Evolutionary conservation across 2,113 vertebrate genomes (phyloP).

Genomic region (Tor tambroides): DNA sequence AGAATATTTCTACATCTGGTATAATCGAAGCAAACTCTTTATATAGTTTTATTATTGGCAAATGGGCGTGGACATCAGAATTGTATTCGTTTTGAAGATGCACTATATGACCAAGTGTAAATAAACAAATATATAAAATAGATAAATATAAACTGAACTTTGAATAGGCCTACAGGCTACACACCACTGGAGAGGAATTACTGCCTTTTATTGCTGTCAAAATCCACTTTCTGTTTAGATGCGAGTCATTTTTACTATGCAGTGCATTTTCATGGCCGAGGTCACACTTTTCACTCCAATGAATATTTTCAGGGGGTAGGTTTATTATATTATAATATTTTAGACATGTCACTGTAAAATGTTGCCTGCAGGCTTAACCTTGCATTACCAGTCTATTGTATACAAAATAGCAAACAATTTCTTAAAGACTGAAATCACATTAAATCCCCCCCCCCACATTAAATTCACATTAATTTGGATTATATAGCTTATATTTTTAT

Average conservation of each 20-base stretch:
- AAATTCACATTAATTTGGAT: too few relatives aligned
- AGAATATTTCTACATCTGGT: background rate
- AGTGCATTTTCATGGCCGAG: background rate
- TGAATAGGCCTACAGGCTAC: background rate
- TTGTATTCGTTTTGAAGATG: background rate
- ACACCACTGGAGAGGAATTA: background rate
- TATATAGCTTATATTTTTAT: too few relatives aligned
- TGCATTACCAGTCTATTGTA: background rate
- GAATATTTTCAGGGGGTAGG: background rate
- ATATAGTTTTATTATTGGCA: background rate
- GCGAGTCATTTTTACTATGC: background rate
- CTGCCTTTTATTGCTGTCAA: constrained; percentile 5
- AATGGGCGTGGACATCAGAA: background rate
- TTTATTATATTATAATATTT: background rate
- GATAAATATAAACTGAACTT: background rate
- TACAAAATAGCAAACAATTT: background rate
- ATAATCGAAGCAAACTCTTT: background rate
- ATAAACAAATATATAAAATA: background rate
- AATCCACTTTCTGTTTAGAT: background rate
- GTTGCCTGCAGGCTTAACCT: background rate
- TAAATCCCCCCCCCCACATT: too few relatives aligned
- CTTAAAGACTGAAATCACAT: too few relatives aligned
- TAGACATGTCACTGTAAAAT: background rate
- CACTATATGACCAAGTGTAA: background rate
- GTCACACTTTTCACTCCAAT: background rate